Percentiles rank a stretch among this genome's conserved stretches.
These are phyloP conservation scores for Epiblema foenella DNA, from an alignment of 2,888 invertebrate species.

Conservation along the genomic window DNA sequence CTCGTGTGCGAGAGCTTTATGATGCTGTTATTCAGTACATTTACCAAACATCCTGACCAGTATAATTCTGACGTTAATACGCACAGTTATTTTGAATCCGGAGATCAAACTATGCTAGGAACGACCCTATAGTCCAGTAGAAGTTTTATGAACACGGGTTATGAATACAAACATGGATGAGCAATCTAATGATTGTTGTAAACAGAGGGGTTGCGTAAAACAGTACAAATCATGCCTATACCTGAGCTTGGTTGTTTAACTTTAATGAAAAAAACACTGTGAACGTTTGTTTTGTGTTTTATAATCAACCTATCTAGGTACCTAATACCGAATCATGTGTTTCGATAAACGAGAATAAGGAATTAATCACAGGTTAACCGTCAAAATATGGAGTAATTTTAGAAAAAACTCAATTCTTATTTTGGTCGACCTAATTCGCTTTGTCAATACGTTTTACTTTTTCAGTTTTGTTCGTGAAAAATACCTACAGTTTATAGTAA, in stretches of 20 bases:
- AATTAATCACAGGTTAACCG: not conserved
- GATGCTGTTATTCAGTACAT: slow-evolving; percentile 56
- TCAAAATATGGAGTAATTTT: too few relatives aligned
- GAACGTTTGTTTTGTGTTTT: slow-evolving; percentile 15
- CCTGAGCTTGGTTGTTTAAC: slow-evolving; percentile 10
- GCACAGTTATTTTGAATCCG: not conserved
- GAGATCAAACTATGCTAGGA: not conserved
- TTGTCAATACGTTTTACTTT: not conserved
- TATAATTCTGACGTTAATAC: not conserved
- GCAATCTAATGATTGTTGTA: slow-evolving; percentile 69
- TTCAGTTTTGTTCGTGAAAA: not conserved
- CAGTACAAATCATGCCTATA: slow-evolving; percentile 36
- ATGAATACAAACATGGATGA: slow-evolving; percentile 70
- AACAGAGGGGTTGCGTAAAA: slow-evolving; percentile 57
- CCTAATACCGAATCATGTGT: not conserved
- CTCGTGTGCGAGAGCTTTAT: slow-evolving; percentile 67
- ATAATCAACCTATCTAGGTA: slow-evolving; percentile 3
- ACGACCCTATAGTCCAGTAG: not conserved
- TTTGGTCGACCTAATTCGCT: too few relatives aligned
- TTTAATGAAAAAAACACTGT: not conserved
- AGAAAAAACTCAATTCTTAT: too few relatives aligned
- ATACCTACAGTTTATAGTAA: not conserved
- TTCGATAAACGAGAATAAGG: not conserved
- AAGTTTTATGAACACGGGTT: slow-evolving; percentile 28
- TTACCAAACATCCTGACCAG: not conserved